A percentile compares a stretch with the other conserved stretches of the same genome.
Evolutionary conservation across 2,888 invertebrate species (phyloP).

Genomic region (Nymphalis polychloros): DNA sequence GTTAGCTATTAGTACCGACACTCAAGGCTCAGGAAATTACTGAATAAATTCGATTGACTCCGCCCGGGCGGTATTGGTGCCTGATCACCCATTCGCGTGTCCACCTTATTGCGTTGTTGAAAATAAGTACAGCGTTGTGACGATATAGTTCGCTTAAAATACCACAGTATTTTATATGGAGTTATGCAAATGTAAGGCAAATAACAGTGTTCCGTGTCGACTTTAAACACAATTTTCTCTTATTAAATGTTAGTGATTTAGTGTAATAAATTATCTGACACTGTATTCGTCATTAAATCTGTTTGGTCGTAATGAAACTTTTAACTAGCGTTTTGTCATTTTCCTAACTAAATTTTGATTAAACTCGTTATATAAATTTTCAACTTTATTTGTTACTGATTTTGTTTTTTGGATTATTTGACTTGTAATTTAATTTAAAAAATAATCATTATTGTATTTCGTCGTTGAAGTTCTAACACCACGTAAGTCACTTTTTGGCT

Average conservation of each 20-base stretch:
- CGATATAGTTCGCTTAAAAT: conserved; percentile 20
- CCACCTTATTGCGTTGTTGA: conserved; percentile 41
- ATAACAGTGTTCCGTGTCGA: not conserved
- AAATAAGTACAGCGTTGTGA: conserved; percentile 30
- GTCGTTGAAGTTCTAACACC: no score
- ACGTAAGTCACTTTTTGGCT: no score
- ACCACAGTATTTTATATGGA: not conserved
- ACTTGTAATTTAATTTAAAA: no score
- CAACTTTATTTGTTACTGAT: no score
- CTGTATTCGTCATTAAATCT: no score
- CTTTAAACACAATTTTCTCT: not conserved
- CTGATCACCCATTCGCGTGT: conserved; percentile 74
- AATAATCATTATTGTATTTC: no score
- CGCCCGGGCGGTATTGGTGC: conserved; percentile 55
- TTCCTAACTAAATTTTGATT: no score
- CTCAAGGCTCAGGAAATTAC: conserved; percentile 65
- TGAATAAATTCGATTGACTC: conserved; percentile 75
- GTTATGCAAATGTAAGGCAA: conserved; percentile 13
- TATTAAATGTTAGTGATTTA: conserved; percentile 4
- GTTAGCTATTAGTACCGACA: conserved; percentile 56
- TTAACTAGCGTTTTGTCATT: no score
- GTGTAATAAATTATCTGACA: not conserved
- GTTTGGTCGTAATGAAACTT: no score
- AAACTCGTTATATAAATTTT: no score
- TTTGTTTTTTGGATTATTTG: no score